Base-by-base conservation (phyloP, 2,888 invertebrate species). In the Atethmia centrago region DNA sequence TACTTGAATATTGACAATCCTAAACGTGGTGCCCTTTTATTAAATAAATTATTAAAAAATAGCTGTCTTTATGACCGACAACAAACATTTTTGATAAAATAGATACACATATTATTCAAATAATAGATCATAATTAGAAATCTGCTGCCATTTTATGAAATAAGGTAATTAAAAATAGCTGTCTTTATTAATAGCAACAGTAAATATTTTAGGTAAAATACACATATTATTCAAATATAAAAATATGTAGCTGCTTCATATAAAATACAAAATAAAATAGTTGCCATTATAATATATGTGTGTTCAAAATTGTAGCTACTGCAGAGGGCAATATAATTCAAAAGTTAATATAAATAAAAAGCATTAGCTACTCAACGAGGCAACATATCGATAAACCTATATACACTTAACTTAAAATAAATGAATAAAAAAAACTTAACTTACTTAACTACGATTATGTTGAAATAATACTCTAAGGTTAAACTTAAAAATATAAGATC, bases 241-340 rank as follows among this genome's bases (percentile, higher is more conserved):
- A 45, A 42, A 79, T n/a, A 45, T 45, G 12, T 71, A 79, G 51
- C 79, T 70, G 71, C 40, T 31, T 40, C n/a, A 9, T 56, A n/a
- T n/a, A 63, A 47, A 45, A 62, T 69, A 58, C 49, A 3, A 58
- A n/a, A 70, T 21, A 65, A 65, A 79, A 51, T 70, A 69, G 68
- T 68, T 49, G 69, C 67, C 67, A 31, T 31, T 73, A 31, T 53
- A 12, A 42, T 42, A 71, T 62, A 76, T 69, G 49, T 63, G 19
- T 49, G 21, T 56, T 36, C 47, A 67, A 68, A 68, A 64, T 66
- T 45, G 19, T 87, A 90, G 91, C 91, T 91, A 89, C 91, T 81
- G 79, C 85, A 81, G 51, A 82, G 90, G 90, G 90, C 90, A 88
- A 88, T 68, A 61, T 67, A 66, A 49, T 68, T 36, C 25, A 73